A percentile compares a stretch with the other conserved stretches of the same genome.
Conservation (phyloP, 2,888 invertebrate genomes). For the Andrena minutula region DNA sequence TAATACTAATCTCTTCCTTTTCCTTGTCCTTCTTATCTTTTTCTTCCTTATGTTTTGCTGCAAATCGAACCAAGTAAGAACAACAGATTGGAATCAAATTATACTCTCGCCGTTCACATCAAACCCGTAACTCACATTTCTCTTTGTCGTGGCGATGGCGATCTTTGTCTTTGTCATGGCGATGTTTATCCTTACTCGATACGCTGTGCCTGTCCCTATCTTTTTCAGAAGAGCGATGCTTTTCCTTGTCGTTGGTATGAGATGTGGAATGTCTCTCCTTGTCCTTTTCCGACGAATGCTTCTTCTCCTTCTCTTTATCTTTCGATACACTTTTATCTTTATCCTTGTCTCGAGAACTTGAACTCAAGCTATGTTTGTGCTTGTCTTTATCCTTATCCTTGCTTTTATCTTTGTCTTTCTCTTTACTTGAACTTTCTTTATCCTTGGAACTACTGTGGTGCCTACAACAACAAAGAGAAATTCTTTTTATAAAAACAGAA, state of each 20-base stretch:
- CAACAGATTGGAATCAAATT: not conserved
- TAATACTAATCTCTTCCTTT: constrained; percentile 81
- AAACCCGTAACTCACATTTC: constrained; percentile 74
- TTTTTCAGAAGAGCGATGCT: constrained; percentile 77
- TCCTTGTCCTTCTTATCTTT: constrained; percentile 86
- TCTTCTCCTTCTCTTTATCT: constrained; percentile 82
- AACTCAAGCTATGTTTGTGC: constrained; percentile 84
- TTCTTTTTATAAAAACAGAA: not conserved
- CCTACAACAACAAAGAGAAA: constrained; percentile 62
- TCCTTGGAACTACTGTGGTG: constrained; percentile 84
- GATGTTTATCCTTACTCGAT: constrained; percentile 81
- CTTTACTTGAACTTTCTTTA: constrained; percentile 84
- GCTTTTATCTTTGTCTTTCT: constrained; percentile 84
- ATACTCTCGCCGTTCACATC: not conserved
- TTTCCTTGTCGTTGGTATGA: constrained; percentile 79
- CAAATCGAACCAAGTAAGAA: constrained; percentile 34
- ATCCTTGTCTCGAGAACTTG: constrained; percentile 83
- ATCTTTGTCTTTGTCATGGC: constrained; percentile 83
- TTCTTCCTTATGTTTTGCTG: constrained; percentile 85
- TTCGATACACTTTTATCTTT: constrained; percentile 80
- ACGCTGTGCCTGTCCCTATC: constrained; percentile 77
- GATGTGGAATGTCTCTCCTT: constrained; percentile 79
- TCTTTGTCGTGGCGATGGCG: constrained; percentile 83
- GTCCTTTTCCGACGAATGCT: constrained; percentile 82
- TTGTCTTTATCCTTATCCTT: constrained; percentile 86